Evolutionary conservation across 2,113 vertebrate genomes (phyloP), one percentile per base, ranked within the genome.

Genomic region (Esox niger): DNA sequence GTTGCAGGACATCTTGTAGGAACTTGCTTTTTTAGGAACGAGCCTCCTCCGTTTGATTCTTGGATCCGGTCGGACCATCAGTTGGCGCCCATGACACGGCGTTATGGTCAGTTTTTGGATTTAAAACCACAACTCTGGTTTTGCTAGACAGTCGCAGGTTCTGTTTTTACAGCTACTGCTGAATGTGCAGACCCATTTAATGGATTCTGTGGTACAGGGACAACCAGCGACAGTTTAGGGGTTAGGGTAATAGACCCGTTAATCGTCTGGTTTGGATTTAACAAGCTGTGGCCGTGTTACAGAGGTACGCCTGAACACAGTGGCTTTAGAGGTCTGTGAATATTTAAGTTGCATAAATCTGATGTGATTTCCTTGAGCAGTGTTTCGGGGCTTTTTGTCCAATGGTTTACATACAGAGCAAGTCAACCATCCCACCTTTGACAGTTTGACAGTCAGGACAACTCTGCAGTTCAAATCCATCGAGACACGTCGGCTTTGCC

Each of bases 211-310:
- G 72, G 71, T 79, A 2, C 6, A 30, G 9, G 25, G 31, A 35
- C 29, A 33, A 21, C 29, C 30, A 55, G 21, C 1, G 8, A 58
- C 25, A 25, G 17, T 59, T 59, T 75, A 79, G 76, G 80, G 70
- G 75, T 75, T 73, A 68, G 64, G 80, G 82, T 86, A 88, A 87
- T 87, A 80, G 79, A 81, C 83, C 83, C 71, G 80, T 80, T 87
- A 75, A 86, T 82, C 78, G 78, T 74, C 74, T 74, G 21, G 80
- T 76, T 31, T 68, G 78, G 73, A 79, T 75, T 76, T 86, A 88
- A 85, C 79, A 83, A 86, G 76, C 78, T 80, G 74, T 76, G 82
- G 81, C 82, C 80, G 82, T 84, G 81, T 84, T 78, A 76, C 87
- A 81, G 81, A 77, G 30, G 76, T 86, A 82, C 85, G 81, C 86